Evolutionary conservation across 2,797 vertebrate genomes (phyloP).

Genomic region (Chloroceryle amazona): DNA sequence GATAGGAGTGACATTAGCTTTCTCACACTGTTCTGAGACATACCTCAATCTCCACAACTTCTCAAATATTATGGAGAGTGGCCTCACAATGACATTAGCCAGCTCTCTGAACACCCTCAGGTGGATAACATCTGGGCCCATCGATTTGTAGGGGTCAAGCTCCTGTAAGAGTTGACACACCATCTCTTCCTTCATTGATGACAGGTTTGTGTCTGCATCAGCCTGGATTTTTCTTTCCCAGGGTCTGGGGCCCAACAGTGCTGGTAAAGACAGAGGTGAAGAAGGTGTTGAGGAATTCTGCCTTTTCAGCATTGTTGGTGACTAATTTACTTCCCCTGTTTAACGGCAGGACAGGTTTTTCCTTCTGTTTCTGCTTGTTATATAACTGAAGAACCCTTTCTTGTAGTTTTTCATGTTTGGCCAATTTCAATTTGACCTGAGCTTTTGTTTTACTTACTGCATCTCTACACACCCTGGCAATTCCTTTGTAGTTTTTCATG

Average conservation of each 20-base stretch:
- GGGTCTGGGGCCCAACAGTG: background rate
- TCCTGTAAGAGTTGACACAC: background rate
- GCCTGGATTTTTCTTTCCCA: background rate
- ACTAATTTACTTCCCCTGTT: background rate
- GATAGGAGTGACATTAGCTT: background rate
- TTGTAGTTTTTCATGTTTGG: background rate
- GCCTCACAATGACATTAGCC: background rate
- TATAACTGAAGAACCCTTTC: background rate
- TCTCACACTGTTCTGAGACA: background rate
- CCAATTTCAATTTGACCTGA: background rate
- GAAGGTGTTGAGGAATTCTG: background rate
- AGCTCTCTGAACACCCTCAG: fast-evolving
- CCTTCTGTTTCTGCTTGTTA: background rate
- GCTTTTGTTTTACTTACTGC: background rate
- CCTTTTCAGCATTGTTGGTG: background rate
- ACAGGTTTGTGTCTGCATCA: background rate
- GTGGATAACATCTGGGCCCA: background rate
- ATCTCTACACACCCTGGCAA: background rate
- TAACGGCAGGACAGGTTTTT: background rate
- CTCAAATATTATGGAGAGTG: background rate
- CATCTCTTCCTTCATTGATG: background rate
- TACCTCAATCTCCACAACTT: background rate
- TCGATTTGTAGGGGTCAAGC: background rate
- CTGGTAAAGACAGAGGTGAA: background rate
- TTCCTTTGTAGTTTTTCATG: background rate